These are phyloP conservation scores for Piaya cayana DNA, from an alignment of 2,113 vertebrate genomes.

Conservation along the genomic window DNA sequence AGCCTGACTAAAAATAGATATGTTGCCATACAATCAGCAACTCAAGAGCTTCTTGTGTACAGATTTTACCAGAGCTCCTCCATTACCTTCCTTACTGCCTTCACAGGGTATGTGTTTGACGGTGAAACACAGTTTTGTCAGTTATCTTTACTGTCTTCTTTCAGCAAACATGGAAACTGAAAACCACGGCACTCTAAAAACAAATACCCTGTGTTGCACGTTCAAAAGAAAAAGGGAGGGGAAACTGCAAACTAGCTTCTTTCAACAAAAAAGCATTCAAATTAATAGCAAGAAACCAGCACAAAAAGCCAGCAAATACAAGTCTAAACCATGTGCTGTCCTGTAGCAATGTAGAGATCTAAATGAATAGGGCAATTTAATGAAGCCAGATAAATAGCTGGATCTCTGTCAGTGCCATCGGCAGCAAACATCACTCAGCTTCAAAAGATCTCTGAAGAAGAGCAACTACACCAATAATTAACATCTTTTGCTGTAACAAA, in stretches of 20 bases:
- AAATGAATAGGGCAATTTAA: not conserved
- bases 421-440: not conserved
- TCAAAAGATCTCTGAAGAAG: not conserved
- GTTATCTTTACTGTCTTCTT: not conserved
- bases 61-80: not conserved
- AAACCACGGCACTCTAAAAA: not conserved
- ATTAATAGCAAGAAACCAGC: not conserved
- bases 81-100: not conserved
- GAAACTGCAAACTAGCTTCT: not conserved
- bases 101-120: not conserved
- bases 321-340: not conserved
- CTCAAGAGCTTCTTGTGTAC: not conserved
- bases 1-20: not conserved
- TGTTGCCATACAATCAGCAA: not conserved
- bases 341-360: not conserved
- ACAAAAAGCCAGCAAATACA: not conserved
- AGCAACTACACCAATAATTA: not conserved
- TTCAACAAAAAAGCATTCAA: not conserved
- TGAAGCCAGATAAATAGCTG: not conserved
- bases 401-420: not conserved
- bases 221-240: not conserved
- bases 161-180: not conserved
- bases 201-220: not conserved
- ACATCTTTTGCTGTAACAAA: not conserved
- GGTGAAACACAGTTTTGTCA: not conserved